phyloP scores from a whole-genome alignment of 2,113 vertebrate genomes.

The Oreochromis aureus region DNA sequence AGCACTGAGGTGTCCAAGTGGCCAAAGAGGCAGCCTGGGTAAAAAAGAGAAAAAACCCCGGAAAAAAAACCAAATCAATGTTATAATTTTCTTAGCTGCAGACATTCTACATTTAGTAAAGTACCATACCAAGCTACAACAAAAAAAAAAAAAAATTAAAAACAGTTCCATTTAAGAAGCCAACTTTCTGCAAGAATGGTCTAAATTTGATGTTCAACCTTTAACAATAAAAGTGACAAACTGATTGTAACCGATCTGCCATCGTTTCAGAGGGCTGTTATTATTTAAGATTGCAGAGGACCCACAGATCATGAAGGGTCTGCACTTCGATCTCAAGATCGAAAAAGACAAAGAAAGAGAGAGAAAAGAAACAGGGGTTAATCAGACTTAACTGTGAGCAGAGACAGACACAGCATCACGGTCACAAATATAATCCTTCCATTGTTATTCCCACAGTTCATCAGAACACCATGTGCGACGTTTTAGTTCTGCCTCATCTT shows the following conservation, averaged over 20 bases:
- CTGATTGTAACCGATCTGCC: neutral
- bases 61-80: neutral
- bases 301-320: neutral
- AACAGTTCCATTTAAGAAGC: neutral
- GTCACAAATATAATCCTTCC: neutral
- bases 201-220: neutral
- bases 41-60: neutral
- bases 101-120: neutral
- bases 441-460: neutral
- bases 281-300: neutral
- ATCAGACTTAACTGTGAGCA: neutral
- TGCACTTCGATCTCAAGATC: neutral
- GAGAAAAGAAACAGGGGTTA: neutral
- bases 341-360: neutral
- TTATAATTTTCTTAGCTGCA: neutral
- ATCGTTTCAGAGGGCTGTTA: neutral
- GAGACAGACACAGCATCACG: neutral
- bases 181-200: neutral
- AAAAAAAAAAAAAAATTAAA: neutral
- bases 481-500: neutral
- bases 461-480: neutral
- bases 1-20: neutral
- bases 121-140: neutral
- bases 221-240: neutral
- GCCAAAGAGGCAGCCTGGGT: neutral